Evolutionary conservation across 1,140 invertebrate genomes (phyloP), one percentile per base, ranked within the genome.

Genomic region (Heliothis virescens): DNA sequence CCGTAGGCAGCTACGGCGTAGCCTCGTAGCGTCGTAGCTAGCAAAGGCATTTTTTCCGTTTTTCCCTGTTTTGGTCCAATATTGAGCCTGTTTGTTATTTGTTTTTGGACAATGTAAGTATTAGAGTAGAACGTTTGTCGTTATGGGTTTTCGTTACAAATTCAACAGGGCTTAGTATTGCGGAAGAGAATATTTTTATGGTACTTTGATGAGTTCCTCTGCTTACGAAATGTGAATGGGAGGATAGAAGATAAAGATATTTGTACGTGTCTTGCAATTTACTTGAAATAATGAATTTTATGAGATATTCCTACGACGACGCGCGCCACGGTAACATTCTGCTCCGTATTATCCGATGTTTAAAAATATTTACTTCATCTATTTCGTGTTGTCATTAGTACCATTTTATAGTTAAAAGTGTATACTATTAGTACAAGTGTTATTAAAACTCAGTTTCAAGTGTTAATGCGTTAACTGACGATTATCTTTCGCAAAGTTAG

Each of bases 21-120:
- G 83, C 84, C 41, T 34, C 88, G 89, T 89, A 90, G 87, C 82
- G 69, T 84, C 87, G 85, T 90, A 86, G 82, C 60, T 18, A 71
- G 12, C 48, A 55, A 77, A 77, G 75, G 75, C 62, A 78, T 78
- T 67, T 78, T 65, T 76, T 78, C 41, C 34, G 15, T 53, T 55
- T 72, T 71, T 71, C 52, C 67, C 74, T 76, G 69, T 77, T 62
- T 55, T 60, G 57, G 29, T 67, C 74, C 50, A 55, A 81, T 81
- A 81, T 81, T 59, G 65, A 55, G 21, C n/a, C 55, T 67, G 63
- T 53, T 71, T 75, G 55, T 72, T 71, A 69, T 81, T 80, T 74
- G 71, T 80, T 80, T 65, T 67, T 48, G 72, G 60, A 80, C 79
- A 80, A 73, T 73, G 69, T 79, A 79, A 72, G 69, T 79, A 79